Conservation (phyloP, 2,113 vertebrate genomes). For the Macquaria australasica region DNA sequence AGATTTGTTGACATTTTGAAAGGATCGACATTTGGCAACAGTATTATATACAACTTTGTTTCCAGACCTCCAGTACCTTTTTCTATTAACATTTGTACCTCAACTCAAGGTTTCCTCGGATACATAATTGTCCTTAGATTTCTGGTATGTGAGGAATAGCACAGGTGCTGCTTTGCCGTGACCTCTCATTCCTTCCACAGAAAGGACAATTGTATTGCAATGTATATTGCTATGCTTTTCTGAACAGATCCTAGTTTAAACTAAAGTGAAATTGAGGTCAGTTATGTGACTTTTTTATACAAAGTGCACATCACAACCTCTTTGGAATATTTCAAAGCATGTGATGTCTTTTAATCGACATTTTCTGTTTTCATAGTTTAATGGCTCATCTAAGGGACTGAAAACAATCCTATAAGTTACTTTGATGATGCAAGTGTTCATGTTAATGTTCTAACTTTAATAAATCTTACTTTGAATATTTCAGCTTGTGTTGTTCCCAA, state of each 20-base stretch:
- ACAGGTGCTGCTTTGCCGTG: not conserved
- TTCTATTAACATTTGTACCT: not conserved
- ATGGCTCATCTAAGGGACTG: not conserved
- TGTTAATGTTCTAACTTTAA: slow-evolving; percentile 41
- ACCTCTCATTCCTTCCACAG: not conserved
- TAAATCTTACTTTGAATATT: slow-evolving; percentile 64
- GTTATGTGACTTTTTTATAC: not conserved
- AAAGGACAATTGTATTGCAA: not conserved
- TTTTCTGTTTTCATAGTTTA: slow-evolving; percentile 13
- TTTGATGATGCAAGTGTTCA: slow-evolving; percentile 20
- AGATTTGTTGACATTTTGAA: not conserved
- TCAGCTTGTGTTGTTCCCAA: slow-evolving; percentile 51
- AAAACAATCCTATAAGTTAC: slow-evolving; percentile 4
- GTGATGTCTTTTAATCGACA: not conserved
- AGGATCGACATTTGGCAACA: not conserved
- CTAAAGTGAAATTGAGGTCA: not conserved
- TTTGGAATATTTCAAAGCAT: not conserved
- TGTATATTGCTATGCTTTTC: not conserved
- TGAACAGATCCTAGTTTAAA: not conserved
- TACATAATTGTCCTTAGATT: not conserved
- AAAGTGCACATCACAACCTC: not conserved
- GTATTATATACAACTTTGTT: not conserved
- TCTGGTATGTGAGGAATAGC: not conserved
- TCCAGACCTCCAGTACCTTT: not conserved
- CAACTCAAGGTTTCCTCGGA: slow-evolving; percentile 1